A percentile compares a stretch with the other conserved stretches of the same genome.
These are phyloP conservation scores for Tigriopus californicus DNA, from an alignment of 2,888 invertebrate genomes.

Conservation along the genomic window DNA sequence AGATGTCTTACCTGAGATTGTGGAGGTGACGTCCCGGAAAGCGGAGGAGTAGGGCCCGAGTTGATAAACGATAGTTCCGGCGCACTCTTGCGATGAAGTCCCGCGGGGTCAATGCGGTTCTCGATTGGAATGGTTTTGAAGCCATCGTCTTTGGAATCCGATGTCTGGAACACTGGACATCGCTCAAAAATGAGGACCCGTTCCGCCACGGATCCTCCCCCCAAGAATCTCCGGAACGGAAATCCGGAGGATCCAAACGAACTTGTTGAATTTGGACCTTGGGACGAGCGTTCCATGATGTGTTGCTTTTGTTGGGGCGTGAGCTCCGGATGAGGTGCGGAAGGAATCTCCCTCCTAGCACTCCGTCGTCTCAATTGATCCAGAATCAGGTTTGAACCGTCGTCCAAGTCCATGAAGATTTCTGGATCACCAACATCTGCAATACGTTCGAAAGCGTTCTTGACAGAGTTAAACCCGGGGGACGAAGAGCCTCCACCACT, in stretches of 20 bases:
- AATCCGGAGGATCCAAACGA: conserved; percentile 27
- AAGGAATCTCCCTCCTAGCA: conserved; percentile 23
- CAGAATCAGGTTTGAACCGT: background rate
- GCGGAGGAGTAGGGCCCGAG: too few relatives aligned
- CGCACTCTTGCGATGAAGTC: too few relatives aligned
- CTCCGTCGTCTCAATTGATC: conserved; percentile 4
- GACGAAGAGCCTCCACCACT: too few relatives aligned
- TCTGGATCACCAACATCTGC: background rate
- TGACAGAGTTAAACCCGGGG: too few relatives aligned
- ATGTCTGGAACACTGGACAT: conserved; percentile 34
- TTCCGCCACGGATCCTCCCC: conserved; percentile 75
- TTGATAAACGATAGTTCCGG: too few relatives aligned
- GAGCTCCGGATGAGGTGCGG: conserved; percentile 42
- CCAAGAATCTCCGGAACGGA: conserved; percentile 64
- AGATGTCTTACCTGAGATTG: too few relatives aligned
- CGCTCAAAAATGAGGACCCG: conserved; percentile 74
- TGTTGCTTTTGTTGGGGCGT: conserved; percentile 41
- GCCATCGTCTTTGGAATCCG: too few relatives aligned
- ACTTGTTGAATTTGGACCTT: conserved; percentile 18
- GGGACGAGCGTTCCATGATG: conserved; percentile 23
- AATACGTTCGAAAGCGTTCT: background rate
- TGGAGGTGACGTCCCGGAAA: too few relatives aligned
- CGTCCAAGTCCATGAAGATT: background rate
- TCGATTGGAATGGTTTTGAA: too few relatives aligned
- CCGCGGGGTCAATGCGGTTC: too few relatives aligned